Evolutionary conservation across 1,140 invertebrate species (phyloP).

Genomic region (Drosophila ironensis): DNA sequence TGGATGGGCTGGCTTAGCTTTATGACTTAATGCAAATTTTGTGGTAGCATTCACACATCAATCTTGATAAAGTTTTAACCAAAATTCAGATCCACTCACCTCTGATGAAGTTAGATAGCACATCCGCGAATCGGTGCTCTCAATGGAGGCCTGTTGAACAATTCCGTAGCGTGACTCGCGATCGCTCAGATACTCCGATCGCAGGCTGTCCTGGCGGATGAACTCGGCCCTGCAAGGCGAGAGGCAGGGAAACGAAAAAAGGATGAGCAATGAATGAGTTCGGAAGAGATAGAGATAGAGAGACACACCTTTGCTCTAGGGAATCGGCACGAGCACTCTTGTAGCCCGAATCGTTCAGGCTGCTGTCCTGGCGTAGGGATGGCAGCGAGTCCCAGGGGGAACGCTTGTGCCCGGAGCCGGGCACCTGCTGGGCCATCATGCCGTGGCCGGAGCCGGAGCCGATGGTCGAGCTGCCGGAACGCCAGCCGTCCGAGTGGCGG

Average conservation of each 20-base stretch:
- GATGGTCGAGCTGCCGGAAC: conserved; percentile 88
- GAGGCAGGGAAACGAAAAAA: not conserved
- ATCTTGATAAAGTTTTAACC: too few relatives aligned
- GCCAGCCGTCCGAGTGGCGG: conserved; percentile 93
- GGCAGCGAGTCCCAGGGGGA: conserved; percentile 93
- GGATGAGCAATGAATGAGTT: not conserved
- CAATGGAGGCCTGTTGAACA: conserved; percentile 95
- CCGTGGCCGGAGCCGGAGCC: conserved; percentile 84
- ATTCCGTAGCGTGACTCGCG: conserved; percentile 93
- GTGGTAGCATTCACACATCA: conserved; percentile 11
- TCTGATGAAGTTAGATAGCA: conserved; percentile 97
- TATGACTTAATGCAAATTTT: too few relatives aligned
- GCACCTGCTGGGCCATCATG: conserved; percentile 76
- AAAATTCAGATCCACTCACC: conserved; percentile 87
- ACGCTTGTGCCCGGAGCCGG: conserved; percentile 84
- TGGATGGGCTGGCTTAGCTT: too few relatives aligned
- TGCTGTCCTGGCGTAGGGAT: conserved; percentile 90
- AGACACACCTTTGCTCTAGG: conserved; percentile 89
- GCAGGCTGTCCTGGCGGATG: conserved; percentile 93
- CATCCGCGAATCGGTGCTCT: conserved; percentile 95
- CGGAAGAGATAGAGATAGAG: not conserved
- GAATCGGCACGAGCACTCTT: conserved; percentile 92
- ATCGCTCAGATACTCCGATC: conserved; percentile 95
- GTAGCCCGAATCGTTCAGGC: conserved; percentile 92
- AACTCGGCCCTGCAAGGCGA: conserved; percentile 90